Conservation (phyloP, 2,113 vertebrate genomes). For the Riparia riparia region DNA sequence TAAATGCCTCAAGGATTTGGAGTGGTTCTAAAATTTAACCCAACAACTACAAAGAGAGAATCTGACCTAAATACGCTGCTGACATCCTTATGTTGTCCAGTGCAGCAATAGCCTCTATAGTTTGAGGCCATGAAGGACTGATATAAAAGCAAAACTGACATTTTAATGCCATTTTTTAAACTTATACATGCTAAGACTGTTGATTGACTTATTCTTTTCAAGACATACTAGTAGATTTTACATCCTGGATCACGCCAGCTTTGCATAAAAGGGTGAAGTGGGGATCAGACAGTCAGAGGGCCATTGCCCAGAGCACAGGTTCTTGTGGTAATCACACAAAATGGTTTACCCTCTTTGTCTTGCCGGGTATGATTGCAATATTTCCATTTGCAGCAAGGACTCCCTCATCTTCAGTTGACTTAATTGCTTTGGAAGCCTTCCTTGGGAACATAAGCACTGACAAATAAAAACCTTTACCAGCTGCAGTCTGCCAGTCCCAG, state of each 20-base stretch:
- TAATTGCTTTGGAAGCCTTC: neutral
- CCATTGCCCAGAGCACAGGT: neutral
- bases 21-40: constrained; percentile 47
- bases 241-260: neutral
- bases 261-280: neutral
- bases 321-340: neutral
- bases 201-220: neutral
- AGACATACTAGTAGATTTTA: neutral
- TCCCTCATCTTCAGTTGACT: neutral
- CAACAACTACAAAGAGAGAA: constrained; percentile 31
- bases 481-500: constrained; percentile 12
- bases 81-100: neutral
- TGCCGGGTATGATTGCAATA: neutral
- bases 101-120: neutral
- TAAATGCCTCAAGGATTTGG: constrained; percentile 31
- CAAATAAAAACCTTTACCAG: neutral
- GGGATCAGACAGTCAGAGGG: neutral
- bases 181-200: neutral
- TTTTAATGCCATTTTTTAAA: neutral
- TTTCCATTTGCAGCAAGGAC: neutral
- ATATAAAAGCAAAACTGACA: neutral
- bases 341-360: neutral
- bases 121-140: neutral
- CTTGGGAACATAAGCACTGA: neutral
- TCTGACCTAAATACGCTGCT: constrained; percentile 56